Evolutionary conservation across 2,113 vertebrate species (phyloP).

Genomic region (Trogon melanurus): DNA sequence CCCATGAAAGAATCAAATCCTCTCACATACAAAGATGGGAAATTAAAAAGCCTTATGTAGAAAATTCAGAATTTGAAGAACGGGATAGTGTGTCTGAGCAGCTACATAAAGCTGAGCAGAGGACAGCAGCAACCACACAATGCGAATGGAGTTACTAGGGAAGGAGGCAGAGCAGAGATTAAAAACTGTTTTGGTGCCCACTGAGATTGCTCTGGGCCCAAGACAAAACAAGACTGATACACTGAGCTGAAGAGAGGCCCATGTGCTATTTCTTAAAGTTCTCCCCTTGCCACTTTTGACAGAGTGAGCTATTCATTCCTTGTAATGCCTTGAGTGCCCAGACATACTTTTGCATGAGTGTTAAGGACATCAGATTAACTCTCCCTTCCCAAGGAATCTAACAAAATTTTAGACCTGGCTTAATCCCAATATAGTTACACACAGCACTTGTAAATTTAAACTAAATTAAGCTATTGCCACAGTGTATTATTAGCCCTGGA

Average conservation of each 20-base stretch:
- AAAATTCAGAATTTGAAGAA: background rate
- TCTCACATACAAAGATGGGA: background rate
- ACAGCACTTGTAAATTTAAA: background rate
- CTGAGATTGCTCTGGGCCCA: background rate
- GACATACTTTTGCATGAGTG: background rate
- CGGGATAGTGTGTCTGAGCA: accelerated
- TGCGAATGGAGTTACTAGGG: background rate
- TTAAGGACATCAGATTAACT: background rate
- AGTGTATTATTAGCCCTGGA: background rate
- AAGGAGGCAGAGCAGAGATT: background rate
- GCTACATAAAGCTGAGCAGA: background rate
- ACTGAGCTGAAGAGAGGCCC: background rate
- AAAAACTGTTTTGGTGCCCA: background rate
- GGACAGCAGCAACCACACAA: background rate
- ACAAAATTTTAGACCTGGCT: background rate
- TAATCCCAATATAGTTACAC: background rate
- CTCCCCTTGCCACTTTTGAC: background rate
- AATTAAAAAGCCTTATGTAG: background rate
- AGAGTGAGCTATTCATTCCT: background rate
- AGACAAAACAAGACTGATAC: slow-evolving; percentile 27
- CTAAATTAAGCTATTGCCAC: background rate
- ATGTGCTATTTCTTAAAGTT: background rate
- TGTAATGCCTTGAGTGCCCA: background rate
- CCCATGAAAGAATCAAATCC: background rate
- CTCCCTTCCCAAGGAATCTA: background rate